Evolutionary conservation across 2,888 invertebrate genomes (phyloP).

Genomic region (Homarus gammarus): DNA sequence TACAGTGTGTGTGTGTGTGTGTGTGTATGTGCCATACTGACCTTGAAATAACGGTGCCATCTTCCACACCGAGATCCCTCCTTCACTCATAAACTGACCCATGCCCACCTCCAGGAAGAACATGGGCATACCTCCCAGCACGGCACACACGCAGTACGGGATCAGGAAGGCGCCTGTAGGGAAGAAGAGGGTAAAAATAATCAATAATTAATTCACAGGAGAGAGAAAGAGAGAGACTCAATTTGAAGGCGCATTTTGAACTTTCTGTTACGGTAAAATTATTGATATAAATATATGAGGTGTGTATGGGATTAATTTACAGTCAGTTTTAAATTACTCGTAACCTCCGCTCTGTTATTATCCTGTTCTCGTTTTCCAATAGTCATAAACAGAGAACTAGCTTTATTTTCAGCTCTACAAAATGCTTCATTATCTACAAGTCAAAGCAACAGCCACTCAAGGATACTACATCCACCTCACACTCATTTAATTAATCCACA

Average conservation of each 20-base stretch:
- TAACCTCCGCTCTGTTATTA: no score
- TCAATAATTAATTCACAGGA: no score
- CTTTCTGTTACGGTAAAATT: not conserved
- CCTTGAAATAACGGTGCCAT: conserved; percentile 83
- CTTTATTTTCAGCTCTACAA: no score
- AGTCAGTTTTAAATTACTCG: not conserved
- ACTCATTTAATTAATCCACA: no score
- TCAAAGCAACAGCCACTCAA: no score
- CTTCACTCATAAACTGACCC: conserved; percentile 83
- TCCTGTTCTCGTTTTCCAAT: no score
- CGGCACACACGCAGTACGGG: conserved; percentile 83
- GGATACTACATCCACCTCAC: no score
- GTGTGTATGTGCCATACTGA: no score
- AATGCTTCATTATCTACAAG: no score
- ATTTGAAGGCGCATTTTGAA: not conserved
- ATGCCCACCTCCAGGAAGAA: conserved; percentile 83
- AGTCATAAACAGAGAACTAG: no score
- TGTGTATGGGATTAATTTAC: not conserved
- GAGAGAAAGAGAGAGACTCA: no score
- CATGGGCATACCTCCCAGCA: conserved; percentile 83
- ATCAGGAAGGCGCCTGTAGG: conserved; percentile 82
- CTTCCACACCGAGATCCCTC: conserved; percentile 83
- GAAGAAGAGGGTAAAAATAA: not conserved
- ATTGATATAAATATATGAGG: not conserved
- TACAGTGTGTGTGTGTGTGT: no score